These are phyloP conservation scores for Nematolebias whitei DNA, from an alignment of 2,113 vertebrate genomes.

Conservation along the genomic window DNA sequence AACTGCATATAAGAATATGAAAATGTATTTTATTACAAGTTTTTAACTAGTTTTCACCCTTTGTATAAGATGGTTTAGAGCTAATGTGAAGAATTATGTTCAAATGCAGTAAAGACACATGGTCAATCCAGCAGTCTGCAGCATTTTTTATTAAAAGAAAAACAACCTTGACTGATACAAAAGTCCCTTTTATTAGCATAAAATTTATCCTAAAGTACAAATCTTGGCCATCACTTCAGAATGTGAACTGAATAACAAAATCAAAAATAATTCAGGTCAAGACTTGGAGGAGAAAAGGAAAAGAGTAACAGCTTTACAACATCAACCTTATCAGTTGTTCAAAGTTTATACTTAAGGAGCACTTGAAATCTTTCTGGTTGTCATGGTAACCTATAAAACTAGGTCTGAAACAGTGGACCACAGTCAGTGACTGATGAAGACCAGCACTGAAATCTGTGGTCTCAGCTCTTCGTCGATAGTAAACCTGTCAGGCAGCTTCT, in stretches of 20 bases:
- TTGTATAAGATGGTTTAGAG: constrained; percentile 28
- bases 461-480: not conserved
- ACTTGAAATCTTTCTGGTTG: constrained; percentile 37
- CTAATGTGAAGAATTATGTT: constrained; percentile 31
- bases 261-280: constrained; percentile 46
- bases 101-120: constrained; percentile 63
- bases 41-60: constrained; percentile 29
- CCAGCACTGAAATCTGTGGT: too few species aligned
- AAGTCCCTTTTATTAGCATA: constrained; percentile 72
- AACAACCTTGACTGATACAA: constrained; percentile 30
- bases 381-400: constrained; percentile 77
- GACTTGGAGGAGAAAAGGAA: constrained; percentile 31
- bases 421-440: constrained; percentile 18
- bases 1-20: constrained; percentile 32
- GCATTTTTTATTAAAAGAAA: constrained; percentile 5
- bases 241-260: constrained; percentile 26
- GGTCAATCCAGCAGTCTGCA: not conserved
- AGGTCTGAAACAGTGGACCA: constrained; percentile 55
- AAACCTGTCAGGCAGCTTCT: constrained; percentile 10
- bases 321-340: constrained; percentile 6
- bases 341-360: constrained; percentile 23
- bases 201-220: constrained; percentile 58
- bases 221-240: constrained; percentile 54
- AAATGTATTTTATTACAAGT: constrained; percentile 66
- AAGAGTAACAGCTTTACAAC: constrained; percentile 18